phyloP scores from a whole-genome alignment of 64 coral and sea anemone species.

The Dendrophyllia cribrosa region DNA sequence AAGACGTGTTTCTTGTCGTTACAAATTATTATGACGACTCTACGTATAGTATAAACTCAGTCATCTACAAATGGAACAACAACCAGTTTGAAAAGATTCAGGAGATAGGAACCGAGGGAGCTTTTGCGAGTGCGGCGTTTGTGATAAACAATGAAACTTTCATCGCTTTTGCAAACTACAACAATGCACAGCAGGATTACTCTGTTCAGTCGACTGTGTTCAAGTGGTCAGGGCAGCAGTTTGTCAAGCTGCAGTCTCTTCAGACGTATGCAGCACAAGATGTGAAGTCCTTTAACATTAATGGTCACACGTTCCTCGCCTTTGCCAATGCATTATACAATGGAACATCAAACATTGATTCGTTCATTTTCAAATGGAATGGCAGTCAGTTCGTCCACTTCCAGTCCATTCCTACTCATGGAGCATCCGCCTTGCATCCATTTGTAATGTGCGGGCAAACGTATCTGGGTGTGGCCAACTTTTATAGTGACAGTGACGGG shows the following conservation, averaged over 20 bases:
- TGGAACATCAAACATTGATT: not conserved
- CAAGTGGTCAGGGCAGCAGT: not conserved
- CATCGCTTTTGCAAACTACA: not conserved
- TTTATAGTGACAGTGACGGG: too few species aligned
- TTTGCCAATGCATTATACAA: not conserved
- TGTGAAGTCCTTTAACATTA: slow-evolving; percentile 40
- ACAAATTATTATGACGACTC: not conserved
- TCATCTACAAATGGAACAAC: slow-evolving; percentile 8
- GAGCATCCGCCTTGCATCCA: not conserved
- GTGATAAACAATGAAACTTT: not conserved
- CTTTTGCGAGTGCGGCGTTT: not conserved
- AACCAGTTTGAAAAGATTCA: not conserved
- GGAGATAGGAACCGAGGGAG: not conserved
- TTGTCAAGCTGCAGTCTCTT: not conserved
- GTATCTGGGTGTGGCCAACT: not conserved
- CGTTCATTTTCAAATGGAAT: slow-evolving; percentile 32
- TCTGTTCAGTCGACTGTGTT: not conserved
- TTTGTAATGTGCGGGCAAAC: slow-evolving; percentile 18
- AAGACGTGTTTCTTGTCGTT: not conserved
- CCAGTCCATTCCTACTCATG: not conserved
- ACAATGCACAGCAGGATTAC: not conserved
- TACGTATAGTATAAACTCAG: not conserved
- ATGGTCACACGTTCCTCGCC: slow-evolving; percentile 47
- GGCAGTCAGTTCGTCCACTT: slow-evolving; percentile 1
- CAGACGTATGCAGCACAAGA: slow-evolving; percentile 11